Evolutionary conservation across 2,797 vertebrate species (phyloP).

Genomic region (Sitta carolinensis): DNA sequence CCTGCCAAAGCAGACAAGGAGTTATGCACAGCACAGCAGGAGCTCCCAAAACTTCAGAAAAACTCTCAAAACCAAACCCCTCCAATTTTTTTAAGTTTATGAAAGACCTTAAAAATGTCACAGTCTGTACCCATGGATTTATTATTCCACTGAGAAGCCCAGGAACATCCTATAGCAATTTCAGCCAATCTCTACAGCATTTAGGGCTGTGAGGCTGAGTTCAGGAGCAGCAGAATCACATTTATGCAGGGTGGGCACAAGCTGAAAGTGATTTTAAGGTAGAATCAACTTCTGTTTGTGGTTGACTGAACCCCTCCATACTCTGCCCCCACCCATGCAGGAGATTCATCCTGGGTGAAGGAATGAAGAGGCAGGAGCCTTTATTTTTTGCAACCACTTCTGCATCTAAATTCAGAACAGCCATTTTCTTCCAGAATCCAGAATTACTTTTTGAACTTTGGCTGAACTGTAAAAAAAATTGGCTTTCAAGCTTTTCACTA

Average conservation of each 20-base stretch:
- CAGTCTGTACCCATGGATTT: background rate
- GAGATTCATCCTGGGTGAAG: background rate
- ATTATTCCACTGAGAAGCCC: background rate
- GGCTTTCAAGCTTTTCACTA: background rate
- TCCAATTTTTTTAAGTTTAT: background rate
- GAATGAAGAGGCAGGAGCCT: background rate
- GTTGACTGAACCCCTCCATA: background rate
- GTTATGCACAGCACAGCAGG: background rate
- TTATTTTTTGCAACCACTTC: background rate
- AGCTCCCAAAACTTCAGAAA: background rate
- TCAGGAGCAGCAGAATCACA: background rate
- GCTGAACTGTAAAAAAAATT: background rate
- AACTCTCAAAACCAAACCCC: background rate
- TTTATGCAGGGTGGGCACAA: background rate
- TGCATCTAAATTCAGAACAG: background rate
- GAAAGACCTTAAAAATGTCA: background rate
- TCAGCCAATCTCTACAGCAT: background rate
- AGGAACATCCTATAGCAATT: background rate
- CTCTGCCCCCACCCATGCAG: no score
- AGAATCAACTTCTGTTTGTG: background rate
- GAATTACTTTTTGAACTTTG: background rate
- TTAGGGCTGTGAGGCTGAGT: background rate
- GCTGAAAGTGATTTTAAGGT: background rate
- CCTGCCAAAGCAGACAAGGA: conserved; percentile 75
- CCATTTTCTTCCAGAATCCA: background rate